Percentiles rank a stretch among this genome's conserved stretches.
phyloP scores from a whole-genome alignment of 2,113 vertebrate species.

The Hyperoodon ampullatus region DNA sequence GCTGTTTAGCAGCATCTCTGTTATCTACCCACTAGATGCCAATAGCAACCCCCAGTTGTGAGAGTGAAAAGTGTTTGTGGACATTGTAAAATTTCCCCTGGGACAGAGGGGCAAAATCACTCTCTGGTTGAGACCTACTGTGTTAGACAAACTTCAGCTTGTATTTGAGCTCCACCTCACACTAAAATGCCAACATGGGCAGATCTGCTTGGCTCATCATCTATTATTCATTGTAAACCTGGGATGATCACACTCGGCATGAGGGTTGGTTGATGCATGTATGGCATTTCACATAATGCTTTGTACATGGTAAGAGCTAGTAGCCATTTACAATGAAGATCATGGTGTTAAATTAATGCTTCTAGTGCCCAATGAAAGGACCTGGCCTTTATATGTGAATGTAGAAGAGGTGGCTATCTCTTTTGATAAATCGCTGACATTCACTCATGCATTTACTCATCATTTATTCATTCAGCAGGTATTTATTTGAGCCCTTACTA shows the following conservation, averaged over 20 bases:
- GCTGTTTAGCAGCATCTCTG: background rate
- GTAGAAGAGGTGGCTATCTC: background rate
- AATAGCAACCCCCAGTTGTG: background rate
- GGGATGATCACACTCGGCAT: background rate
- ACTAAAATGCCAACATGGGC: fast-evolving
- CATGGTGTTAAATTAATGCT: background rate
- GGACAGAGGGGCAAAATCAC: background rate
- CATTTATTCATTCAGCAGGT: background rate
- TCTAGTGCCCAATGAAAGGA: background rate
- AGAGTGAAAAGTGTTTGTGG: background rate
- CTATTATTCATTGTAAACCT: background rate
- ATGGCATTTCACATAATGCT: background rate
- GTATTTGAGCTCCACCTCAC: background rate
- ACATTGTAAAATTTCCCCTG: background rate
- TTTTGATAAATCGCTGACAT: background rate
- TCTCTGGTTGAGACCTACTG: background rate
- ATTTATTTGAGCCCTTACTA: background rate
- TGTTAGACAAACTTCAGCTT: background rate
- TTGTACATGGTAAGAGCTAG: background rate
- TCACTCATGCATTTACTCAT: background rate
- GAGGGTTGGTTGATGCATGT: background rate
- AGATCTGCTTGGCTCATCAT: background rate
- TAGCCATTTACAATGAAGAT: background rate
- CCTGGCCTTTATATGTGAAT: background rate
- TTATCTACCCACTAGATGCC: background rate